Base-by-base conservation (phyloP, 2,797 vertebrate genomes). In the Propithecus deckenii region DNA sequence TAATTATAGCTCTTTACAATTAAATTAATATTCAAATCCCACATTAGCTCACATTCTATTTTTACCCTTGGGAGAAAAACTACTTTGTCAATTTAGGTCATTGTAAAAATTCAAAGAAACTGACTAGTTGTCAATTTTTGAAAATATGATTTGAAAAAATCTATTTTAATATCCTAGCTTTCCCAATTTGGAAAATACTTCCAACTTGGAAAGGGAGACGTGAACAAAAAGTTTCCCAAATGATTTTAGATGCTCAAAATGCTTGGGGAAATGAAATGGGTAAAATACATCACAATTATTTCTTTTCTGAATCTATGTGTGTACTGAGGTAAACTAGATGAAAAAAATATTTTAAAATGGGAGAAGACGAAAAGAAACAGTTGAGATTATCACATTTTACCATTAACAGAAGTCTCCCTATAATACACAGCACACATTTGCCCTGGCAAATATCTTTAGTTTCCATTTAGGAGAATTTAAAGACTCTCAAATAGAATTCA, bases 391-490 rank as follows among this genome's bases (percentile, higher is more conserved):
- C 14, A 30, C 32, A 55, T 71, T 92, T 89, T 84, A 76, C 35
- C 4, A 22, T 94, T 65, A 80, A 22, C 38, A 67, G 55, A 35
- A 80, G 35, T 71, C 52, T 86, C 30, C 18, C 30, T 74, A 4
- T 63, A 69, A 61, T 17, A 61, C 50, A 46, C 25, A 50, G 6
- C 13, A 76, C 48, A 55, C 22, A 18, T 75, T 87, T 65, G 57
- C 46, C 57, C 69, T 48, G 25, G 65, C 50, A 81, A 76, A 78
- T 67, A 35, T 43, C 61, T 87, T 95, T 79, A 78, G 50, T 92
- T 95, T 91, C 57, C 67, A 91, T 65, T 89, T 43, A 80, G 71
- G n/a, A 84, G 17, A 94, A 83, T 89, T 84, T 84, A 86, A 94
- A 55, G 89, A 48, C 85, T 28, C 48, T 96, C 88, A 52, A 46